Evolutionary conservation across 1,140 invertebrate species (phyloP).

Genomic region (Bombus affinis): DNA sequence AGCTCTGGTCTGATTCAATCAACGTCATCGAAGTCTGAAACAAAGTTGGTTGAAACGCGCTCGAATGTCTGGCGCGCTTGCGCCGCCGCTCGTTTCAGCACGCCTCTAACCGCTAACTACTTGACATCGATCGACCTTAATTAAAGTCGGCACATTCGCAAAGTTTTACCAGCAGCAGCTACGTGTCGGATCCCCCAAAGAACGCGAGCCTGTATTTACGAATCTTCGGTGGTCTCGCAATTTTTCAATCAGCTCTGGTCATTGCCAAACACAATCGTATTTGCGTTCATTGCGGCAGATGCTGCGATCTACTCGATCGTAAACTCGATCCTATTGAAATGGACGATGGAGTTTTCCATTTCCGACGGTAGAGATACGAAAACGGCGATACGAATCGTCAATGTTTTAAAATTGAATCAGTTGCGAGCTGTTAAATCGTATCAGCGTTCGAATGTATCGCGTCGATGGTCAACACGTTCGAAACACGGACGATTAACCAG

Average conservation of each 20-base stretch:
- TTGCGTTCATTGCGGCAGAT: no score
- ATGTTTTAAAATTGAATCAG: neutral
- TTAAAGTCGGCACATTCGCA: constrained; percentile 51
- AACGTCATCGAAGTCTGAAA: constrained; percentile 47
- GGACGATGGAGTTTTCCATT: neutral
- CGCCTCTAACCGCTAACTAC: constrained; percentile 49
- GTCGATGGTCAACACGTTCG: no score
- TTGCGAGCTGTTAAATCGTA: neutral
- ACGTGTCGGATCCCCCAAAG: neutral
- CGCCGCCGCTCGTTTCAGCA: constrained; percentile 19
- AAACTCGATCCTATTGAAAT: neutral
- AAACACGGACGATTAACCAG: neutral
- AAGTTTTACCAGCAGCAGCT: constrained; percentile 30
- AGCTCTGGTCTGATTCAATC: constrained; percentile 42
- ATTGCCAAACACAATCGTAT: neutral
- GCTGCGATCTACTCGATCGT: neutral
- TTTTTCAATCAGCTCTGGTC: neutral
- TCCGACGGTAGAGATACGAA: neutral
- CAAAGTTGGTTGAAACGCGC: constrained; percentile 39
- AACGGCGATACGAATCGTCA: neutral
- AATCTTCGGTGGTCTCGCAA: neutral
- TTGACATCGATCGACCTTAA: constrained; percentile 56
- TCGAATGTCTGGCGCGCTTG: constrained; percentile 19
- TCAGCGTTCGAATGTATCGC: neutral
- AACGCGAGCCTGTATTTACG: constrained; percentile 7